Evolutionary conservation across 2,113 vertebrate species (phyloP).

Genomic region (Pollachius pollachius): DNA sequence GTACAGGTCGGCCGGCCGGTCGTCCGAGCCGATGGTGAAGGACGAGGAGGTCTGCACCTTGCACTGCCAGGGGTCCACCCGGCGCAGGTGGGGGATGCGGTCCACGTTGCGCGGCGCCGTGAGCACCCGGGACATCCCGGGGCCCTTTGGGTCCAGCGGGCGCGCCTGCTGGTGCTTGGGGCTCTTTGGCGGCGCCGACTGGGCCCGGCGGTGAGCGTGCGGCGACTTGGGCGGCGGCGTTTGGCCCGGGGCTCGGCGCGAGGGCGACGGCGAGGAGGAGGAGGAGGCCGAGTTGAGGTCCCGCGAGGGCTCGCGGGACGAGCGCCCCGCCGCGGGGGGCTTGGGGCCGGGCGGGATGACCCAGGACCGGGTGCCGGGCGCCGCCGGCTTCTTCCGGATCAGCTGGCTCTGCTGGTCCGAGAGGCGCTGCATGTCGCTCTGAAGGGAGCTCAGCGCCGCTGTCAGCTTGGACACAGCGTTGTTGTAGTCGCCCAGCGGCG

Average conservation of each 20-base stretch:
- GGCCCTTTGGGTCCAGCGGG: constrained; percentile 72
- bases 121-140: constrained; percentile 78
- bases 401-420: constrained; percentile 85
- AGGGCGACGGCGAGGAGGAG: constrained; percentile 81
- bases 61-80: constrained; percentile 80
- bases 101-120: constrained; percentile 82
- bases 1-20: constrained; percentile 46
- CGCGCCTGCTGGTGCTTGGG: constrained; percentile 74
- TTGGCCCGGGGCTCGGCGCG: constrained; percentile 64
- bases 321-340: constrained; percentile 48
- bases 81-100: constrained; percentile 83
- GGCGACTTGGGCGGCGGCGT: constrained; percentile 71
- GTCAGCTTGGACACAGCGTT: constrained; percentile 86
- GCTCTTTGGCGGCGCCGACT: constrained; percentile 79
- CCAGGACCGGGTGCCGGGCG: constrained; percentile 67
- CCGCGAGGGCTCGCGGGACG: constrained; percentile 64
- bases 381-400: constrained; percentile 70
- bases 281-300: constrained; percentile 70
- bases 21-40: constrained; percentile 74
- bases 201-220: constrained; percentile 72
- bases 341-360: constrained; percentile 74
- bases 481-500: constrained; percentile 86
- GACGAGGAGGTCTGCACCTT: constrained; percentile 84
- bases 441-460: constrained; percentile 81
- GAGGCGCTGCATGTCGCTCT: constrained; percentile 88